phyloP scores from a whole-genome alignment of 2,797 vertebrate species.

The Thamnophis elegans region DNA sequence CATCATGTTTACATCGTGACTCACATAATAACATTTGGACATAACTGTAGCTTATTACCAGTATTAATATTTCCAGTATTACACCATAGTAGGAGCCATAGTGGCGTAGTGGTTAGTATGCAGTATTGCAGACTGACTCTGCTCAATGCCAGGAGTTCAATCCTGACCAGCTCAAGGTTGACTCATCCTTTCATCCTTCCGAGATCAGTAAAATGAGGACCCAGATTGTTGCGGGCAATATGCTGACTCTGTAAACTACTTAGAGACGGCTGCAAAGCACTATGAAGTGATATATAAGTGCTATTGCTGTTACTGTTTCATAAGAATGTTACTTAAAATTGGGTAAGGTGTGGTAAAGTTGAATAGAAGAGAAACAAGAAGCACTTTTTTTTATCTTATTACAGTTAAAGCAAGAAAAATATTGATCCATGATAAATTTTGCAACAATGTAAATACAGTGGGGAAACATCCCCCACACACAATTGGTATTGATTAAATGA shows the following conservation, averaged over 20 bases:
- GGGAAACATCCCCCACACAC: not conserved
- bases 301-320: not conserved
- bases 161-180: not conserved
- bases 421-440: not conserved
- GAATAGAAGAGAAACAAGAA: not conserved
- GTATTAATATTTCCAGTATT: not conserved
- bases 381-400: not conserved
- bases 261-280: not conserved
- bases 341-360: not conserved
- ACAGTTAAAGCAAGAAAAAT: not conserved
- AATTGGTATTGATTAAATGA: not conserved
- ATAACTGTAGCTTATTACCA: not conserved
- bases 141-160: not conserved
- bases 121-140: not conserved
- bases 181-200: not conserved
- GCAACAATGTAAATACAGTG: not conserved
- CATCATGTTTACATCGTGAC: not conserved
- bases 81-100: not conserved
- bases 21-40: not conserved
- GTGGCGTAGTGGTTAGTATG: not conserved
- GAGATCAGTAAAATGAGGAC: not conserved
- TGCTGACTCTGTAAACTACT: not conserved
- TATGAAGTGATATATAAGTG: not conserved
- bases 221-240: not conserved
- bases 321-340: not conserved